Percentiles rank a stretch among this genome's conserved stretches.
These are phyloP conservation scores for Phylloscopus whistleri DNA, from an alignment of 2,113 vertebrate genomes.

Conservation along the genomic window DNA sequence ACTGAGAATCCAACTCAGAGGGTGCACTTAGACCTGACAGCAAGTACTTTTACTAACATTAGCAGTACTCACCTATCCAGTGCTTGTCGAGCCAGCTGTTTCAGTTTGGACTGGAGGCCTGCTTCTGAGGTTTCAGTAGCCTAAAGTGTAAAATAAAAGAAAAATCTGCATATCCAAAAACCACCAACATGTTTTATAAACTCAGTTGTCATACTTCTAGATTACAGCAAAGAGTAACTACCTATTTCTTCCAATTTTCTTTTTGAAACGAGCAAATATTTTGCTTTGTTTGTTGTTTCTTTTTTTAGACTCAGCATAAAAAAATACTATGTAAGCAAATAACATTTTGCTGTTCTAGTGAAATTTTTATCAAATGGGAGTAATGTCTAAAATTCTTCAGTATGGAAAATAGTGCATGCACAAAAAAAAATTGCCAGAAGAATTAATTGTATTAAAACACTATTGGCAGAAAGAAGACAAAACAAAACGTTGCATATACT, in stretches of 20 bases:
- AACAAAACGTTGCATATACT: neutral
- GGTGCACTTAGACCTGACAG: neutral
- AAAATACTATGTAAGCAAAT: neutral
- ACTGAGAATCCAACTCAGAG: neutral
- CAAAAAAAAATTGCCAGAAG: neutral
- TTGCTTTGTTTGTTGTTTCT: neutral
- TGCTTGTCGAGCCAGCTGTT: conserved; percentile 94
- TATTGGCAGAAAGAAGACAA: neutral
- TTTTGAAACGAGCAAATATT: neutral
- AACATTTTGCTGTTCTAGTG: neutral
- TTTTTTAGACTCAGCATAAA: neutral
- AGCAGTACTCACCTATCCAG: conserved; percentile 83
- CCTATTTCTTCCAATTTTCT: neutral
- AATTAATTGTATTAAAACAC: neutral
- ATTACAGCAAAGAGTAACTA: neutral
- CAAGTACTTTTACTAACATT: neutral
- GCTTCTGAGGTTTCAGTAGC: conserved; percentile 91
- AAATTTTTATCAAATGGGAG: neutral
- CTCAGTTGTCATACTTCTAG: neutral
- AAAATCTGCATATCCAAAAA: neutral
- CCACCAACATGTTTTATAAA: neutral
- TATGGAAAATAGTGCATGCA: neutral
- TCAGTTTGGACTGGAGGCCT: conserved; percentile 89
- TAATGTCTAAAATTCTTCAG: neutral
- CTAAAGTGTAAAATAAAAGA: conserved; percentile 69